Base-by-base conservation (phyloP, 2,113 vertebrate genomes). In the Mastomys natalensis region DNA sequence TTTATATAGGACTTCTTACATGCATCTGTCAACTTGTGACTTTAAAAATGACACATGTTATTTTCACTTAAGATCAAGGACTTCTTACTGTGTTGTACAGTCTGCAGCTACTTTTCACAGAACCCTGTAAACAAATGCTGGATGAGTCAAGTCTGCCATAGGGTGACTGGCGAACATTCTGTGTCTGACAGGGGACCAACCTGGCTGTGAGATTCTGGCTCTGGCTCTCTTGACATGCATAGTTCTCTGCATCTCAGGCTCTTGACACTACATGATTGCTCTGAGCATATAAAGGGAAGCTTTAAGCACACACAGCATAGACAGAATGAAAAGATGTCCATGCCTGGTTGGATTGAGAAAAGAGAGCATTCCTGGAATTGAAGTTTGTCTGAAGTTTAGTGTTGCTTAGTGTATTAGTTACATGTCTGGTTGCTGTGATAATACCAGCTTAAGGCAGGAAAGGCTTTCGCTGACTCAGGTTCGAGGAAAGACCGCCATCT, bases 231-330 rank as follows among this genome's bases (percentile, higher is more conserved):
- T 73, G 55, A 48, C 72, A 51, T 31, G 24, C 9, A 17, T 12
- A 72, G 58, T 24, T 94, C 90, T 95, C 48, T 87, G 68, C 86
- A 86, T 26, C 37, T 51, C 34, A 64, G 51, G 72, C 90, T 91
- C n/a, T 58, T 60, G 82, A 43, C 1, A 0, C 48, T 53, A 93
- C 58, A 73, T 29, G 34, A 74, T 74, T 84, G 48, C 82, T 78
- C 70, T 76, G 1, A 62, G 48, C 64, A 84, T 76, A 58, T 58
- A 4, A 90, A 92, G 85, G 72, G 77, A 92, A 90, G 43, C 60
- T 76, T 72, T 60, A 91, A 66, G 62, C 82, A 93, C n/a, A 9
- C 26, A 31, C 17, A 74, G 40, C 66, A 48, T 43, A 70, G 84
- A 37, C 51, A 64, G 58, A 58, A 90, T 86, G 80, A 53, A 87